Conservation (phyloP, 1,140 invertebrate species). For the Paramacrobiotus metropolitanus region DNA sequence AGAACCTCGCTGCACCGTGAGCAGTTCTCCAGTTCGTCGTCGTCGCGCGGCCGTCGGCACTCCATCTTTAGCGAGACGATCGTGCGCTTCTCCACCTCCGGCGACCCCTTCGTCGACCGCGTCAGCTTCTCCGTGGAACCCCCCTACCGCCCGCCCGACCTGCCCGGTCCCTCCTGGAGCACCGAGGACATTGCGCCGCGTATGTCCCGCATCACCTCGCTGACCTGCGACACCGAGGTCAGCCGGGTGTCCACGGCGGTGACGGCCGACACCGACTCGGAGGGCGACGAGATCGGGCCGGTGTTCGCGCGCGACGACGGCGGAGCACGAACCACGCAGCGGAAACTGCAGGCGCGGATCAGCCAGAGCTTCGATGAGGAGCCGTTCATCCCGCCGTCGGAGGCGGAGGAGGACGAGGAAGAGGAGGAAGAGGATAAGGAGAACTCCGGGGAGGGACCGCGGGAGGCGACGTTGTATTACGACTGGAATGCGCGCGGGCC, state of each 20-base stretch:
- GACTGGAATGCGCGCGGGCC: background rate
- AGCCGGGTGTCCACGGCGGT: background rate
- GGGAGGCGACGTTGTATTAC: background rate
- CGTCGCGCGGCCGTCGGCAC: conserved; percentile 1
- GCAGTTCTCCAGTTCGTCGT: background rate
- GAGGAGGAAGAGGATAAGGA: background rate
- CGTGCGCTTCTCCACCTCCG: background rate
- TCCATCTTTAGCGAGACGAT: background rate
- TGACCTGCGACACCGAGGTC: too few species aligned
- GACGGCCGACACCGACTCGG: conserved; percentile 3
- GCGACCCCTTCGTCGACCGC: background rate
- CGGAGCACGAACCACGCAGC: too few species aligned
- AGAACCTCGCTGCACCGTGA: background rate
- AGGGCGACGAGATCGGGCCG: conserved; percentile 1
- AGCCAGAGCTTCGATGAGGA: too few species aligned
- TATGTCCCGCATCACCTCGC: background rate
- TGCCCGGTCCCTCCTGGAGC: background rate
- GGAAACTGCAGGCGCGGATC: too few species aligned
- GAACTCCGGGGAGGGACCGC: background rate
- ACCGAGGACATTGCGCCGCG: background rate
- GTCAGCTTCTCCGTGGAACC: background rate
- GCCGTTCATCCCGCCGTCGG: too few species aligned
- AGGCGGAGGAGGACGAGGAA: background rate
- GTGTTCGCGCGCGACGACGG: background rate
- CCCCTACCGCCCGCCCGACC: background rate